Evolutionary conservation across 2,113 vertebrate species (phyloP).

Genomic region (Macrotus californicus): DNA sequence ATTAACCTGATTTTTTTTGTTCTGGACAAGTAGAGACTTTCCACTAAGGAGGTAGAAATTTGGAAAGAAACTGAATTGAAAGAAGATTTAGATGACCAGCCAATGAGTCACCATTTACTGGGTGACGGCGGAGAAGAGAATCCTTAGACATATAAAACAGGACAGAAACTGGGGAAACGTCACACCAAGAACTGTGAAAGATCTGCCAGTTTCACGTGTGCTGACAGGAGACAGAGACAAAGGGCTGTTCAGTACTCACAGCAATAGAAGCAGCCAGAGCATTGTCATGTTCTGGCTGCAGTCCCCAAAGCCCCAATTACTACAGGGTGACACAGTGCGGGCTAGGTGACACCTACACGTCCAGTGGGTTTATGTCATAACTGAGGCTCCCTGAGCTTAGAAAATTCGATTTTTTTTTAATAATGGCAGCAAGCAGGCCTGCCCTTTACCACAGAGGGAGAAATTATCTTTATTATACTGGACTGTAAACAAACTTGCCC

Average conservation of each 20-base stretch:
- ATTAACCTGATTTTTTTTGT: background rate
- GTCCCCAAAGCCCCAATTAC: background rate
- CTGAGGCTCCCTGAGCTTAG: background rate
- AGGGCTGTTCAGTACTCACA: background rate
- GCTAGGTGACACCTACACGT: background rate
- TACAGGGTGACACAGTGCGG: background rate
- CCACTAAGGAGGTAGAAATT: background rate
- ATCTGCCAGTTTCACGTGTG: background rate
- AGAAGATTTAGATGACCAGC: background rate
- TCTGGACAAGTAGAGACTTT: background rate
- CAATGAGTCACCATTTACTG: background rate
- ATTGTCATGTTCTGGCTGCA: background rate
- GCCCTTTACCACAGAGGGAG: background rate
- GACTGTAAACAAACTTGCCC: background rate
- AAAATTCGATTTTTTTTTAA: background rate
- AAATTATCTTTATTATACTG: background rate
- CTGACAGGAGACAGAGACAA: background rate
- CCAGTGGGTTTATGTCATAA: background rate
- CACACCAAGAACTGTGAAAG: background rate
- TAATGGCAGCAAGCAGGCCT: background rate
- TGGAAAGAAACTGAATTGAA: background rate
- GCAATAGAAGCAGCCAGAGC: background rate
- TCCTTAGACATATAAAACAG: background rate
- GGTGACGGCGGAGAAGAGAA: background rate
- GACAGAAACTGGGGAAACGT: background rate